Percentiles rank a stretch among this genome's conserved stretches.
Evolutionary conservation across 2,888 invertebrate species (phyloP).

Genomic region (Heliconius aoede): DNA sequence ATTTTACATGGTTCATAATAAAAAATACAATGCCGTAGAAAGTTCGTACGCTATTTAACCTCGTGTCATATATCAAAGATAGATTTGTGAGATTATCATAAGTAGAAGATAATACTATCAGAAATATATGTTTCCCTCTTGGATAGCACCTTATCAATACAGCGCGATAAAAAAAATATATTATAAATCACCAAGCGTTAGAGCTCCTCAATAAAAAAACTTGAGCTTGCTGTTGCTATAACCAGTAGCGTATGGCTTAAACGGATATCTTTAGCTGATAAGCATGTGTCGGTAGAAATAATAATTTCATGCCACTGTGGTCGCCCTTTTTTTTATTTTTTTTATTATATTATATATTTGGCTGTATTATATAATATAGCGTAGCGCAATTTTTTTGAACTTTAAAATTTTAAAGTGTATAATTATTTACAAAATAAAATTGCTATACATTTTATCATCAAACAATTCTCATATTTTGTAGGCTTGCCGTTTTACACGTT

Average conservation of each 20-base stretch:
- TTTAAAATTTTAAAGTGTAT: no score
- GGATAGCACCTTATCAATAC: neutral
- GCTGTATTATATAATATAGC: no score
- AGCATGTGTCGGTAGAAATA: neutral
- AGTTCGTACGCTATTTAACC: neutral
- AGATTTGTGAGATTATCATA: conserved; percentile 5
- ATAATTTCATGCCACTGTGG: neutral
- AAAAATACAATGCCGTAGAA: neutral
- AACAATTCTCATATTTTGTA: no score
- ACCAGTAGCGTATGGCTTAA: conserved; percentile 13
- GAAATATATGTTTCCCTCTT: conserved; percentile 6
- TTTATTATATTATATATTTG: no score
- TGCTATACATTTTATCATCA: no score
- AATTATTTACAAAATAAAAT: no score
- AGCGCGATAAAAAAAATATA: neutral
- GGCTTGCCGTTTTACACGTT: no score
- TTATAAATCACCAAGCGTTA: conserved; percentile 12
- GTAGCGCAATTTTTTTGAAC: no score
- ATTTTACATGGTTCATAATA: neutral
- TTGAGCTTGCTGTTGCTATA: conserved; percentile 8
- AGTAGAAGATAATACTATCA: neutral
- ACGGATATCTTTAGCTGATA: conserved; percentile 11
- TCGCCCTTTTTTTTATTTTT: neutral
- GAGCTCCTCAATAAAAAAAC: neutral
- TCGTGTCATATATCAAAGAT: neutral